Percentiles rank a stretch among this genome's conserved stretches.
These are phyloP conservation scores for Zosterops pallidus DNA, from an alignment of 2,113 vertebrate species.

Conservation along the genomic window DNA sequence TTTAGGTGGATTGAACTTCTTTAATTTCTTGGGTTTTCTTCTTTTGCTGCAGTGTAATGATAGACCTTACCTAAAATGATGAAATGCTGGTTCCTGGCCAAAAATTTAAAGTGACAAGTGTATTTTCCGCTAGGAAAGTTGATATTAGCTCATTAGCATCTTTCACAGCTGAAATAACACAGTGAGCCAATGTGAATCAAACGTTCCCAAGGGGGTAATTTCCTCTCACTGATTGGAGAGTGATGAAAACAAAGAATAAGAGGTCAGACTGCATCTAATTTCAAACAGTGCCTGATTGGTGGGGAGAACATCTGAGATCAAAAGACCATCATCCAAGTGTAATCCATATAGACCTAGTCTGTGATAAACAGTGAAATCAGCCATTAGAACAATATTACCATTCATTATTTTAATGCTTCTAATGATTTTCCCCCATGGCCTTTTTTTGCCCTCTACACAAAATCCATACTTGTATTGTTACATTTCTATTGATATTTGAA, in stretches of 20 bases:
- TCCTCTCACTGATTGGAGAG: slow-evolving; percentile 54
- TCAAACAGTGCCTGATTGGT: not conserved
- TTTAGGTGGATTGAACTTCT: not conserved
- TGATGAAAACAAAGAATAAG: slow-evolving; percentile 58
- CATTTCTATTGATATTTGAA: not conserved
- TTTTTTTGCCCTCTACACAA: not conserved
- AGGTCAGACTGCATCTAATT: slow-evolving; percentile 49
- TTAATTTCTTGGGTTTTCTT: not conserved
- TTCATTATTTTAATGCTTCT: not conserved
- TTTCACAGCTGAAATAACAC: slow-evolving; percentile 71
- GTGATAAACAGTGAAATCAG: not conserved
- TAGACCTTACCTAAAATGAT: slow-evolving; percentile 26
- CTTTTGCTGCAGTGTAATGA: not conserved
- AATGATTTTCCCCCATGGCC: not conserved
- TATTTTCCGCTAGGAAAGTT: slow-evolving; percentile 41
- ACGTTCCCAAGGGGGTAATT: slow-evolving; percentile 34
- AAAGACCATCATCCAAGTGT: not conserved
- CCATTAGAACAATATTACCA: not conserved
- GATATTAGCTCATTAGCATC: slow-evolving; percentile 68
- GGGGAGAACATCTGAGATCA: slow-evolving; percentile 16
- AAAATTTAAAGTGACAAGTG: slow-evolving; percentile 19
- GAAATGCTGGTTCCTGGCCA: slow-evolving; percentile 53
- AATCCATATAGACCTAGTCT: not conserved
- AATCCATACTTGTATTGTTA: not conserved
- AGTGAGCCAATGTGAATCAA: slow-evolving; percentile 36